Evolutionary conservation across 2,888 invertebrate genomes (phyloP), one percentile per base, ranked within the genome.

Genomic region (Aporophyla nigra): DNA sequence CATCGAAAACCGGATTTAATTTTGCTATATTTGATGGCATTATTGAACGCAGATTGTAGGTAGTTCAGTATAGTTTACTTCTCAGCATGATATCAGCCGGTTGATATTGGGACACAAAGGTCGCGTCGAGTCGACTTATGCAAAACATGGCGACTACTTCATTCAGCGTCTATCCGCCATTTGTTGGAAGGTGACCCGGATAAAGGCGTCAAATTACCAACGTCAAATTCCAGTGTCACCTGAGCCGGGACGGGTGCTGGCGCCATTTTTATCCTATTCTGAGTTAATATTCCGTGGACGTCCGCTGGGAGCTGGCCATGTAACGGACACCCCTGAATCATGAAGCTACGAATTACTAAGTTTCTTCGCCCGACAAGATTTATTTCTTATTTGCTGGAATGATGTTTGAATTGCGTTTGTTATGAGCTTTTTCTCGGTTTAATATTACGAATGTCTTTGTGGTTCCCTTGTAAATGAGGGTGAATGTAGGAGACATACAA

Each of bases 131-230:
- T 87, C 75, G 80, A 88, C 84, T 91, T 93, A 93, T 93, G 92
- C 91, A 92, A 93, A 94, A 90, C 90, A 92, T 90, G 90, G 87
- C 87, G 90, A 91, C 90, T 89, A 83, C 85, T 88, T 90, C 91
- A 91, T 93, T 91, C 91, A 81, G 87, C 86, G 86, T 88, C 88
- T 91, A 91, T 90, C 90, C 90, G 88, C 90, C 90, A 93, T 94
- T 94, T 93, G 93, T 92, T 88, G 90, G 90, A 93, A 92, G 92
- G 91, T 93, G 93, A 93, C 93, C 94, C 93, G 94, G 94, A 95
- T 95, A 95, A 94, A 94, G 92, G 94, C 94, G 92, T 95, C 95
- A 94, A 94, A 95, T 95, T 94, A 94, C 94, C 92, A 92, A 92
- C 94, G 95, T 95, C 94, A 94, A 94, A 94, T 94, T 94, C 94